Evolutionary conservation across 2,797 vertebrate genomes (phyloP).

Genomic region (Eupleurogrammus muticus): DNA sequence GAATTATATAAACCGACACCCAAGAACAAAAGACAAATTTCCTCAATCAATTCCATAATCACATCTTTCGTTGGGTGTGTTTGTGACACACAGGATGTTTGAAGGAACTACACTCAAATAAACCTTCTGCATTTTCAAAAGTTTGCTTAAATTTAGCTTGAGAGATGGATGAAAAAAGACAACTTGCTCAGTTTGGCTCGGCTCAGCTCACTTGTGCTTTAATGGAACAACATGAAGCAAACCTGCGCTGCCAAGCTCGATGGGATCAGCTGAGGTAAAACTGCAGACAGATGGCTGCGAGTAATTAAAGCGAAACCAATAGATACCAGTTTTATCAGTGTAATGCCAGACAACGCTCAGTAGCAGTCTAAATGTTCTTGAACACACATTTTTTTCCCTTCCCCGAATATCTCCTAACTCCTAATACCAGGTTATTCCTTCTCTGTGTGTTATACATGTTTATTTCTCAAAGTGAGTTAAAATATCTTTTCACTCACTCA

Average conservation of each 20-base stretch:
- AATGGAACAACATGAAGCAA: conserved; percentile 51
- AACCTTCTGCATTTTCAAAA: conserved; percentile 20
- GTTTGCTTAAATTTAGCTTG: conserved; percentile 37
- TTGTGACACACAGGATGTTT: conserved; percentile 43
- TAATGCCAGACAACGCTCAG: conserved; percentile 51
- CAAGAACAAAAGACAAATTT: conserved; percentile 41
- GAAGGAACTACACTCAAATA: conserved; percentile 35
- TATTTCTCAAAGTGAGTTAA: background rate
- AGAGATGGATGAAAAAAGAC: conserved; percentile 42
- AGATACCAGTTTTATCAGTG: conserved; percentile 50
- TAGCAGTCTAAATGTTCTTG: conserved; percentile 39
- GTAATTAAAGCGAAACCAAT: conserved; percentile 65
- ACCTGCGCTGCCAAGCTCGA: conserved; percentile 50
- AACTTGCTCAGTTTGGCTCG: conserved; percentile 51
- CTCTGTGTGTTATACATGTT: background rate
- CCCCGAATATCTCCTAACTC: background rate
- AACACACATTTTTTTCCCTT: conserved; percentile 29
- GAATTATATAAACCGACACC: conserved; percentile 30
- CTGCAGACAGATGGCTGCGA: conserved; percentile 70
- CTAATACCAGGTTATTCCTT: conserved; percentile 9
- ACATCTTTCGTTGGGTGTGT: conserved; percentile 45
- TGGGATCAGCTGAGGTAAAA: conserved; percentile 65
- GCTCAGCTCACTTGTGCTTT: conserved; percentile 41
- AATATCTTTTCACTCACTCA: conserved; percentile 8
- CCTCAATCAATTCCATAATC: conserved; percentile 44